Base-by-base conservation (phyloP, 2,797 vertebrate genomes). In the Gastrophryne carolinensis region DNA sequence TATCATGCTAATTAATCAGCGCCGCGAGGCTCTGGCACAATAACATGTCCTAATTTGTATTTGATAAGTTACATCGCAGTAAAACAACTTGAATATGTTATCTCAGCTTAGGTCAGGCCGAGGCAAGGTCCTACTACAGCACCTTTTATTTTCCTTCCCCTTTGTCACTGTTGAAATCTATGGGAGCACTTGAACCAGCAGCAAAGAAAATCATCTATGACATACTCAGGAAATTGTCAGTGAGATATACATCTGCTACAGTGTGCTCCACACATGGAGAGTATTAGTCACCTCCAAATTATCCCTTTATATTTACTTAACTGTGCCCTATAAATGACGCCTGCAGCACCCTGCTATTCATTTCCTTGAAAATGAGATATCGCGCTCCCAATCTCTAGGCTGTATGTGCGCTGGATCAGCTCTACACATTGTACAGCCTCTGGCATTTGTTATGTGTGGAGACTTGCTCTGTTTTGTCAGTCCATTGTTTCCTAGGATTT, bases 181-280 rank as follows among this genome's bases (percentile, higher is more conserved):
- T 35, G 54, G 23, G 19, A 73, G 21, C 37, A 17, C 50, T 26
- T 24, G 39, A 58, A 49, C 52, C 30, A 32, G 34, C 53, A 56
- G 17, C 15, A 34, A n/a, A 74, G 53, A 74, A 74, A 66, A 74
- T 50, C 54, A 60, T 60, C 35, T 58, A 44, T 74, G 72, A 57
- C 52, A 63, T 41, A 66, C 53, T 74, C 62, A 57, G 62, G 62
- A 74, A 74, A 64, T 56, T 19, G 72, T 49, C 62, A 58, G 47
- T 56, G 50, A 49, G 60, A 65, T 63, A 73, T 56, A 56, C 60
- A 65, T 73, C 61, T 73, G 29, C 19, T 65, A 34, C 52, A 47
- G 50, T 34, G 21, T 74, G 19, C 56, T 34, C 27, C 24, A 56
- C 56, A 50, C 71, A 44, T 23, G 50, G 49, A 54, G 47, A 60